Evolutionary conservation across 53 echinoderm and acorn worm genomes (phyloP), one percentile per base, ranked within the genome.

Genomic region (Glandiceps talaboti): DNA sequence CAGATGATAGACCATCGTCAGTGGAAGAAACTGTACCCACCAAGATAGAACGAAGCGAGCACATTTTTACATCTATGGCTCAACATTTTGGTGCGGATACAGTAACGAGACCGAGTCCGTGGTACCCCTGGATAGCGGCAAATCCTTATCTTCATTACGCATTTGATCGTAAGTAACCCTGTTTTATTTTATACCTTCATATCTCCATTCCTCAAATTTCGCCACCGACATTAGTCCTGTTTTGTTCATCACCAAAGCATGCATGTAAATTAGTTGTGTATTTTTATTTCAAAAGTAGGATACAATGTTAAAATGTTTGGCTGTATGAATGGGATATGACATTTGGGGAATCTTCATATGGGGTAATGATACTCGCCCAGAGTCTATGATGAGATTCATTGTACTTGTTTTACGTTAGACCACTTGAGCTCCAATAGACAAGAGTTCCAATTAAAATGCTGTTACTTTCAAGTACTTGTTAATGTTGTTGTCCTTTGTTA

Each of bases 161-260:
- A 14, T 89, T 85, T 74, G 89, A 89, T 82, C 82, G 89, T 89
- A 75, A 89, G 85, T 89, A 77, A n/a, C n/a, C n/a, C n/a, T n/a
- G n/a, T n/a, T n/a, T n/a, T n/a, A n/a, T n/a, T n/a, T n/a, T n/a
- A n/a, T n/a, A n/a, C n/a, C n/a, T n/a, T n/a, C n/a, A n/a, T n/a
- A n/a, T n/a, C n/a, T n/a, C n/a, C n/a, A n/a, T n/a, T n/a, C n/a
- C n/a, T n/a, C n/a, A n/a, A n/a, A n/a, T n/a, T n/a, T n/a, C n/a
- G n/a, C n/a, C n/a, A n/a, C n/a, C n/a, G n/a, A n/a, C n/a, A n/a
- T n/a, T n/a, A n/a, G n/a, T n/a, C n/a, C n/a, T n/a, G n/a, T n/a
- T n/a, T n/a, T n/a, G n/a, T n/a, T n/a, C n/a, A n/a, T n/a, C n/a
- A n/a, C n/a, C n/a, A n/a, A n/a, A n/a, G n/a, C n/a, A n/a, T n/a